Conservation (phyloP, 2,113 vertebrate genomes). For the Eptesicus fuscus region DNA sequence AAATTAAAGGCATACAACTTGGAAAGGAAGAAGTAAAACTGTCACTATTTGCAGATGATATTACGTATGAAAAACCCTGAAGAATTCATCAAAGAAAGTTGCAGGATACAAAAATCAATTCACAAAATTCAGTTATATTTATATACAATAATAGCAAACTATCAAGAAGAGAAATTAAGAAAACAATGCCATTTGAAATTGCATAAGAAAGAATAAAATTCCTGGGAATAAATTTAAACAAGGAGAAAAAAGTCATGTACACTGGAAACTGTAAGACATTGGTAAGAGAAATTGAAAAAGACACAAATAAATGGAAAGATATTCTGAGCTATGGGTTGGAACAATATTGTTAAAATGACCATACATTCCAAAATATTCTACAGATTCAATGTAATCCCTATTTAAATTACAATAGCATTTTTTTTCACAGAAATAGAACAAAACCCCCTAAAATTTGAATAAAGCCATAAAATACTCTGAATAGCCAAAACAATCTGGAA, state of each 20-base stretch:
- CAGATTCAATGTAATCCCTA: background rate
- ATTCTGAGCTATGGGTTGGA: background rate
- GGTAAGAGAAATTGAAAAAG: background rate
- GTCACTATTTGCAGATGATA: background rate
- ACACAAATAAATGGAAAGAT: background rate
- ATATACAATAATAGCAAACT: background rate
- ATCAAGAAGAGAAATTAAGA: background rate
- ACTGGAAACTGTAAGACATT: background rate
- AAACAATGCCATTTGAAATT: background rate
- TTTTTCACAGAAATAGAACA: background rate
- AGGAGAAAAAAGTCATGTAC: background rate
- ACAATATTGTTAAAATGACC: background rate
- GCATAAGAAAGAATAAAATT: background rate
- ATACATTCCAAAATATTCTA: background rate
- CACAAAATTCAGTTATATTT: background rate
- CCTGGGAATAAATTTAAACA: background rate
- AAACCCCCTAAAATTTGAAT: background rate
- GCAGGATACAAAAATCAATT: background rate
- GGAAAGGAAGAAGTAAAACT: background rate
- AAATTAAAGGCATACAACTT: background rate
- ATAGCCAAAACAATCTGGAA: background rate
- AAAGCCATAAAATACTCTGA: background rate
- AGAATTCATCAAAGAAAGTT: background rate
- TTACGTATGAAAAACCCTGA: background rate
- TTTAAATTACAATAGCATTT: background rate